phyloP scores from a whole-genome alignment of 1,140 invertebrate genomes.

The Thrips palmi region DNA sequence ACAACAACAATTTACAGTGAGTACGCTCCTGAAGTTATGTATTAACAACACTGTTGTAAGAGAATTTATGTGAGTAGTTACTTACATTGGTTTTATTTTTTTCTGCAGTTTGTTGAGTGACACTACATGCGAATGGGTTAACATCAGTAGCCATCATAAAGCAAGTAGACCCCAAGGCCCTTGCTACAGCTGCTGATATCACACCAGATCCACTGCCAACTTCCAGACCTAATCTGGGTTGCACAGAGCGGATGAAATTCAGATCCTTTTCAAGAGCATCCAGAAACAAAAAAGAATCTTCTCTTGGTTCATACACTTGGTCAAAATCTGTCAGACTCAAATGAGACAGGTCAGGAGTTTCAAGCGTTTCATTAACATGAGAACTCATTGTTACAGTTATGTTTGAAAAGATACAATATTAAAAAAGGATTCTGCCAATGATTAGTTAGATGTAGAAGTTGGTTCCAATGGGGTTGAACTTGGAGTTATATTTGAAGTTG shows the following conservation, averaged over 20 bases:
- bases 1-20: too few relatives aligned
- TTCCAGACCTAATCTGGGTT: conserved; percentile 66
- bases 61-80: neutral
- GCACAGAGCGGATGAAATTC: conserved; percentile 32
- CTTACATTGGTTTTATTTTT: conserved; percentile 33
- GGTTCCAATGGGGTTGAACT: too few relatives aligned
- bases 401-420: too few relatives aligned
- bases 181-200: conserved; percentile 69
- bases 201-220: conserved; percentile 87
- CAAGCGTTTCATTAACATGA: too few relatives aligned
- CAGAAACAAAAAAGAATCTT: conserved; percentile 87
- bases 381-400: too few relatives aligned
- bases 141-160: conserved; percentile 62
- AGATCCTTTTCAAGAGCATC: conserved; percentile 83
- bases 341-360: too few relatives aligned
- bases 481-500: too few relatives aligned
- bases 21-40: neutral
- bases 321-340: too few relatives aligned
- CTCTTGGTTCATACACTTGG: conserved; percentile 84
- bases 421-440: too few relatives aligned
- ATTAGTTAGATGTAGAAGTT: too few relatives aligned
- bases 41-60: neutral
- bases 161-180: conserved; percentile 33
- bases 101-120: conserved; percentile 42
- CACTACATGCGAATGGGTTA: conserved; percentile 54